Conservation (phyloP, 1,140 invertebrate species). For the Bombus ignitus region DNA sequence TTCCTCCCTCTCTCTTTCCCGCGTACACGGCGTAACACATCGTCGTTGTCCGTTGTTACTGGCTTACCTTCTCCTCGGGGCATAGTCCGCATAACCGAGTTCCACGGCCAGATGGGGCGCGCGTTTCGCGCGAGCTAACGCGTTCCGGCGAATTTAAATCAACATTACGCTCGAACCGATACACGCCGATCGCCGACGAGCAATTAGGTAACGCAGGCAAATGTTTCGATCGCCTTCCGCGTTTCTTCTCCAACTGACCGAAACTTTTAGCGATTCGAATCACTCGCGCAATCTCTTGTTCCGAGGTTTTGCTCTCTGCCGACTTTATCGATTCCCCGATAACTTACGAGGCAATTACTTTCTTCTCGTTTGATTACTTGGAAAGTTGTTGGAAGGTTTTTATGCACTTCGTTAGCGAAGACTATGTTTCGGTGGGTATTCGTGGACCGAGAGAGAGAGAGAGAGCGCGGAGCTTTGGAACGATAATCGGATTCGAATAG, state of each 20-base stretch:
- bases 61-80: slow-evolving; percentile 24
- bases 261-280: background rate
- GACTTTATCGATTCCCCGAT: slow-evolving; percentile 3
- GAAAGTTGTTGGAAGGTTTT: background rate
- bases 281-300: background rate
- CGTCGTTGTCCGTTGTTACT: slow-evolving; percentile 28
- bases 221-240: slow-evolving; percentile 1
- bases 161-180: background rate
- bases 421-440: background rate
- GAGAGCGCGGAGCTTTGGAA: background rate
- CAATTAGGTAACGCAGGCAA: slow-evolving; percentile 21
- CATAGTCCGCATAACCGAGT: slow-evolving; percentile 59
- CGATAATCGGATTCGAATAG: background rate
- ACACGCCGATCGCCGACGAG: background rate
- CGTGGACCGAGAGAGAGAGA: background rate
- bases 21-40: slow-evolving; percentile 24
- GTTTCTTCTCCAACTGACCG: background rate
- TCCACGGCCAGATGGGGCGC: slow-evolving; percentile 46
- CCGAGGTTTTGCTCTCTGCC: background rate
- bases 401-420: background rate
- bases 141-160: slow-evolving; percentile 55
- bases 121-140: slow-evolving; percentile 10
- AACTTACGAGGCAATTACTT: background rate
- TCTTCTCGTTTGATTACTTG: slow-evolving; percentile 3
- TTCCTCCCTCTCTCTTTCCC: slow-evolving; percentile 28